Evolutionary conservation across 2,113 vertebrate genomes (phyloP).

Genomic region (Notothenia coriiceps): DNA sequence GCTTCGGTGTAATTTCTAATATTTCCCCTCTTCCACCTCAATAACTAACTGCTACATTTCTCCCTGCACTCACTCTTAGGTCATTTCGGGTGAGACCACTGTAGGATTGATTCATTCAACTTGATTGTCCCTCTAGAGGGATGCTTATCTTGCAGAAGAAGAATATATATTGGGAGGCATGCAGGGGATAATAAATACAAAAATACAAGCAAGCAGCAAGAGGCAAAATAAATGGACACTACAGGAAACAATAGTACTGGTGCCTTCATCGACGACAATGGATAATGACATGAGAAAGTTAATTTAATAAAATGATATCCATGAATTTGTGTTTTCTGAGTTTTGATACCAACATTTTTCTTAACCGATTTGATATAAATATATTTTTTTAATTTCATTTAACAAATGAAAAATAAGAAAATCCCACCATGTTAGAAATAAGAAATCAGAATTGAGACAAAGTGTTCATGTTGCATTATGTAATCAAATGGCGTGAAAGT

Average conservation of each 20-base stretch:
- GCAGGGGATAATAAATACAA: slow-evolving; percentile 4
- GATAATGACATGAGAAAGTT: background rate
- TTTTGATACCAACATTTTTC: background rate
- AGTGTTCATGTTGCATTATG: slow-evolving; percentile 21
- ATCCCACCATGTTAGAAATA: background rate
- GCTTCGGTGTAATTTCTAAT: slow-evolving; percentile 52
- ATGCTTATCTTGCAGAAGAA: slow-evolving; percentile 18
- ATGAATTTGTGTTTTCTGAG: background rate
- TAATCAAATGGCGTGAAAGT: slow-evolving; percentile 34
- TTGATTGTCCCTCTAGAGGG: background rate
- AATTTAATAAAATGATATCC: background rate
- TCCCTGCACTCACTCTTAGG: slow-evolving; percentile 26
- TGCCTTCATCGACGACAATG: background rate
- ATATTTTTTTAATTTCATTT: too few species aligned
- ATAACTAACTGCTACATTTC: slow-evolving; percentile 49
- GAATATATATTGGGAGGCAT: slow-evolving; percentile 16
- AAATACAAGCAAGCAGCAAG: background rate
- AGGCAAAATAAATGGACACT: too few species aligned
- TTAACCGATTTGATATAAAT: background rate
- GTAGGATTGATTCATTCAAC: slow-evolving; percentile 42
- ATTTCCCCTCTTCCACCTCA: slow-evolving; percentile 39
- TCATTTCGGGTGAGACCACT: slow-evolving; percentile 68
- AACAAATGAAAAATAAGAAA: background rate
- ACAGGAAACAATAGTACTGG: background rate
- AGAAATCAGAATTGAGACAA: slow-evolving; percentile 6